Conservation (phyloP, 2,113 vertebrate species). For the Cettia cetti region DNA sequence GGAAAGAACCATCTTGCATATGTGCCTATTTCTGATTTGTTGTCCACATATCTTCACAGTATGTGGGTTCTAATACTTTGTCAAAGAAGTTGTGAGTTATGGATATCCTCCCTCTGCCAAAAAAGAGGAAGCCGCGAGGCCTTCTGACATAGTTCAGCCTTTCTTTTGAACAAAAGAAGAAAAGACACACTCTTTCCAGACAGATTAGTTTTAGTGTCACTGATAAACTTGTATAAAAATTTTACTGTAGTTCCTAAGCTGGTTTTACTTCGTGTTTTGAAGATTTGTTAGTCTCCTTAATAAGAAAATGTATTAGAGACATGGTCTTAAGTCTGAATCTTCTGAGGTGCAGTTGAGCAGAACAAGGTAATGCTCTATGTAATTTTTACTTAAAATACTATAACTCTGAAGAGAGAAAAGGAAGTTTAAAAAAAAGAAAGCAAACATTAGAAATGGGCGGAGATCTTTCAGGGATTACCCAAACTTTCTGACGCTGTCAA, state of each 20-base stretch:
- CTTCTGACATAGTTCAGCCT: not conserved
- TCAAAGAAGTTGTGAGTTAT: not conserved
- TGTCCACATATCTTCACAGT: not conserved
- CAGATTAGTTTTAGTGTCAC: not conserved
- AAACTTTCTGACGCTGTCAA: not conserved
- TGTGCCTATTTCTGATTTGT: constrained; percentile 26
- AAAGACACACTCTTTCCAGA: not conserved
- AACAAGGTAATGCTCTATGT: not conserved
- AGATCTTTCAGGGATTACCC: not conserved
- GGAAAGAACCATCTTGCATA: not conserved
- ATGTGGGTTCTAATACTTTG: constrained; percentile 1
- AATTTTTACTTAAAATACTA: not conserved
- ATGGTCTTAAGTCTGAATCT: not conserved
- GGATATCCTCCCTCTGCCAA: not conserved
- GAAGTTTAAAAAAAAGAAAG: not conserved
- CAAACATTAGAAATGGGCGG: not conserved
- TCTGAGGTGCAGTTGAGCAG: not conserved
- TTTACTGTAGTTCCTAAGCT: not conserved
- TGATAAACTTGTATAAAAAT: not conserved
- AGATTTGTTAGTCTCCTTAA: not conserved
- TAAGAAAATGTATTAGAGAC: not conserved
- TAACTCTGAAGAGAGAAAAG: not conserved
- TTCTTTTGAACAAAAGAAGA: not conserved
- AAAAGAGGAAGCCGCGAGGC: not conserved
- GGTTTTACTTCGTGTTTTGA: not conserved